phyloP scores from a whole-genome alignment of 2,888 invertebrate genomes.

The Xylota segnis region DNA sequence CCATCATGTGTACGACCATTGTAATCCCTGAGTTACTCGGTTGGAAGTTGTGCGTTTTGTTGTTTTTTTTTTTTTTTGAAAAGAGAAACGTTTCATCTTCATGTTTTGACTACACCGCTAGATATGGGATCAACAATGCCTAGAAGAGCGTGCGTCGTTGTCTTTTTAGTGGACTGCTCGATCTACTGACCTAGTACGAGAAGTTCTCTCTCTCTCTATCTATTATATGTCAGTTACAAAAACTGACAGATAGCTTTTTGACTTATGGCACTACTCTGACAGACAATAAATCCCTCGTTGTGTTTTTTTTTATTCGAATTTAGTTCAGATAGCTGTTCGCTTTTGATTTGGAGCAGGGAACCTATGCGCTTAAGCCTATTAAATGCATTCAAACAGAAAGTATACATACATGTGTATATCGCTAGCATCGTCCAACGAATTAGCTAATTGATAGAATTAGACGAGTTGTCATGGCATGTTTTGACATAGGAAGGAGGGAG shows the following conservation, averaged over 20 bases:
- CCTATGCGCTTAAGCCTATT: conserved; percentile 12
- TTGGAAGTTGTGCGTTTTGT: neutral
- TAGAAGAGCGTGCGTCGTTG: conserved; percentile 36
- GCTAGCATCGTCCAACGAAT: conserved; percentile 58
- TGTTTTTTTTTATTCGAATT: conserved; percentile 30
- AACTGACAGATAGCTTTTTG: conserved; percentile 75
- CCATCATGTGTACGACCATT: conserved; percentile 17
- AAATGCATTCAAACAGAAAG: neutral
- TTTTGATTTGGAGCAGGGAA: conserved; percentile 20
- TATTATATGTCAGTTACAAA: conserved; percentile 67
- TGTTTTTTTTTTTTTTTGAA: conserved; percentile 1
- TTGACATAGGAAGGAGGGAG: conserved; percentile 7
- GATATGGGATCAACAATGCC: conserved; percentile 61
- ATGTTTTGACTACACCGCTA: conserved; percentile 52
- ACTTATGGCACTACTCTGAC: conserved; percentile 47
- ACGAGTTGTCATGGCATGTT: conserved; percentile 51
- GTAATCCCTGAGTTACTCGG: conserved; percentile 44
- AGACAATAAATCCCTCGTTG: conserved; percentile 58
- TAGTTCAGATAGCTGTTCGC: conserved; percentile 56
- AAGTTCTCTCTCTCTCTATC: conserved; percentile 32
- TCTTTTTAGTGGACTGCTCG: conserved; percentile 54
- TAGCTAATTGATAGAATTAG: conserved; percentile 72
- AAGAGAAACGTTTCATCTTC: conserved; percentile 59
- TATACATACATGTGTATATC: too few relatives aligned
- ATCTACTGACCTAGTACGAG: conserved; percentile 73